These are phyloP conservation scores for Benitochromis conjunctus DNA, from an alignment of 2,113 vertebrate genomes.

Conservation along the genomic window DNA sequence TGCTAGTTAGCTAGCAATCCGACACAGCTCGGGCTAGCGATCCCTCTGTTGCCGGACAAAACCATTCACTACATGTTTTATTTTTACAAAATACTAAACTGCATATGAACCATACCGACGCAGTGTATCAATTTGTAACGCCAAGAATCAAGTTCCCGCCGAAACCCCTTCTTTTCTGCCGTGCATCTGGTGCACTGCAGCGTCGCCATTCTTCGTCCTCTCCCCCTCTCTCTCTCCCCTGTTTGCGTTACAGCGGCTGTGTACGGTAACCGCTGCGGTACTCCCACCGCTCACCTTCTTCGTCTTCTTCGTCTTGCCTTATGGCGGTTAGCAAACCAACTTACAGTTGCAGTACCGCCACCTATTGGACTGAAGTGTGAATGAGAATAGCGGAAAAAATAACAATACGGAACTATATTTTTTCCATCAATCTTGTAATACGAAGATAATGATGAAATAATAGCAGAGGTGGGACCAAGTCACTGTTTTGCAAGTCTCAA, in stretches of 20 bases:
- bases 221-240: conserved; percentile 44
- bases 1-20: conserved; percentile 8
- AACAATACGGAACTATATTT: too few relatives aligned
- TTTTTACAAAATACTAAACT: background rate
- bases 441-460: too few relatives aligned
- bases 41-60: background rate
- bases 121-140: conserved; percentile 93
- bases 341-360: too few relatives aligned
- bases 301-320: too few relatives aligned
- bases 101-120: conserved; percentile 81
- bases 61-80: background rate
- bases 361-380: too few relatives aligned
- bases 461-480: too few relatives aligned
- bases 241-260: conserved; percentile 13
- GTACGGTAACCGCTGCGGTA: background rate
- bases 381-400: too few relatives aligned
- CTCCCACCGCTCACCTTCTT: background rate
- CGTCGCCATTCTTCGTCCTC: conserved; percentile 88
- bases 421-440: too few relatives aligned
- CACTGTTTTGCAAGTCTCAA: too few relatives aligned
- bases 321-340: too few relatives aligned
- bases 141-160: conserved; percentile 97
- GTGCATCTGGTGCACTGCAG: conserved; percentile 92
- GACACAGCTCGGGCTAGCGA: background rate
- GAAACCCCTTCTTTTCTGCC: conserved; percentile 92